Conservation (phyloP, 64 coral and sea anemone genomes). For the Stichodactyla helianthus region DNA sequence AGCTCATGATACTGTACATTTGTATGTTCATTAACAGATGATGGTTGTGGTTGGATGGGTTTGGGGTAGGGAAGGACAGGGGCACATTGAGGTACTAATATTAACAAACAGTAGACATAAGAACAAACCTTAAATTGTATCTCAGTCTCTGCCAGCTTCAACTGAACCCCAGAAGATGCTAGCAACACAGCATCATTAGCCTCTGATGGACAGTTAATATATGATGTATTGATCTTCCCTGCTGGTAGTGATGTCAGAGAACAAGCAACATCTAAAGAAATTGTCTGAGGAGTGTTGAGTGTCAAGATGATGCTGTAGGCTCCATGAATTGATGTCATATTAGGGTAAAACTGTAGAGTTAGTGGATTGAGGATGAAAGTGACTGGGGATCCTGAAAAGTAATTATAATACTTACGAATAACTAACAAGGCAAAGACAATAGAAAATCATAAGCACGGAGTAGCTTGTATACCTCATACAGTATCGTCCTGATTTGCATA, state of each 20-base stretch:
- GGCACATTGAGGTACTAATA: too few species aligned
- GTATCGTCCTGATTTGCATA: too few species aligned
- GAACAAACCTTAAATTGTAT: constrained; percentile 43
- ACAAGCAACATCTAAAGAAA: constrained; percentile 35
- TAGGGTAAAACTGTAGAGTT: constrained; percentile 22
- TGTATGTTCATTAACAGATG: too few species aligned
- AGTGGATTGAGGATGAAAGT: constrained; percentile 42
- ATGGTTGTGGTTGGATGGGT: too few species aligned
- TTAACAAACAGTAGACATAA: not conserved
- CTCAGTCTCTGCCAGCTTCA: constrained; percentile 23
- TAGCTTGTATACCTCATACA: too few species aligned
- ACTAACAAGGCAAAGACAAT: too few species aligned
- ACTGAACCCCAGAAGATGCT: constrained; percentile 17
- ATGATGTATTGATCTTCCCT: constrained; percentile 6
- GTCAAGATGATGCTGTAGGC: constrained; percentile 26
- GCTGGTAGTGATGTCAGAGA: constrained; percentile 6
- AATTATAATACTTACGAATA: not conserved
- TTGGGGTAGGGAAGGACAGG: too few species aligned
- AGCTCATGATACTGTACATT: too few species aligned
- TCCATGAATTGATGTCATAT: constrained; percentile 26
- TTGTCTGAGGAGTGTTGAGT: constrained; percentile 11
- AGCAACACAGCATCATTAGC: not conserved
- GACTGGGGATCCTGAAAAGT: constrained; percentile 24
- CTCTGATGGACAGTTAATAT: not conserved
- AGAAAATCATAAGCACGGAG: too few species aligned